Evolutionary conservation across 2,888 invertebrate species (phyloP).

Genomic region (Furcula furcula): DNA sequence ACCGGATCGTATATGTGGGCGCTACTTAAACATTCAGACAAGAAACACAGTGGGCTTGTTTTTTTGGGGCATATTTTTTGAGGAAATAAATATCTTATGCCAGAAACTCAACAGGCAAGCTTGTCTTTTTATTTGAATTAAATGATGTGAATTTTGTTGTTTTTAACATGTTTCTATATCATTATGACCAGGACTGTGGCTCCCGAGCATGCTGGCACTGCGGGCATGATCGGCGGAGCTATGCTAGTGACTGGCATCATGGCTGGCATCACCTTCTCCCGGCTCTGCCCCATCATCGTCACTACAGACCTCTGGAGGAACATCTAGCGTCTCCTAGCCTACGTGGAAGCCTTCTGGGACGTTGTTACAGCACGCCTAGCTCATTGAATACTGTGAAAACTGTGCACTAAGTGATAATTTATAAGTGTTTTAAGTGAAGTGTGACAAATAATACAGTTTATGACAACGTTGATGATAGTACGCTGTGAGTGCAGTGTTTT

Average conservation of each 20-base stretch:
- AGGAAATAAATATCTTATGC: too few species aligned
- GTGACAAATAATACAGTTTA: too few species aligned
- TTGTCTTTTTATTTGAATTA: neutral
- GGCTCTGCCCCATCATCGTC: constrained; percentile 85
- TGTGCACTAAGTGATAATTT: too few species aligned
- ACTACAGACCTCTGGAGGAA: constrained; percentile 35
- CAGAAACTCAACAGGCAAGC: too few species aligned
- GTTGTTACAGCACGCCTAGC: neutral
- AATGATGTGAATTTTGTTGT: neutral
- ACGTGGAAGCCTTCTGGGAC: constrained; percentile 47
- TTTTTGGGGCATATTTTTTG: too few species aligned
- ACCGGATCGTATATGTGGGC: too few species aligned
- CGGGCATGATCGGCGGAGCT: constrained; percentile 98
- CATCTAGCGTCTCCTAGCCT: constrained; percentile 54
- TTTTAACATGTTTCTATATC: constrained; percentile 6
- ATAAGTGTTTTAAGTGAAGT: too few species aligned
- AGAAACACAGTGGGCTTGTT: too few species aligned
- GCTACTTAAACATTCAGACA: too few species aligned
- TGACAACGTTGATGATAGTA: too few species aligned
- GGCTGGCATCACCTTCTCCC: constrained; percentile 88
- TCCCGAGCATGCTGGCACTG: constrained; percentile 90
- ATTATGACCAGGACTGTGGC: constrained; percentile 87
- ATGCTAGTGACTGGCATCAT: constrained; percentile 95
- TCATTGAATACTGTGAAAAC: neutral
- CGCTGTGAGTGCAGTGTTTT: too few species aligned